phyloP scores from a whole-genome alignment of 2,888 invertebrate species.

The Crematogaster levior region DNA sequence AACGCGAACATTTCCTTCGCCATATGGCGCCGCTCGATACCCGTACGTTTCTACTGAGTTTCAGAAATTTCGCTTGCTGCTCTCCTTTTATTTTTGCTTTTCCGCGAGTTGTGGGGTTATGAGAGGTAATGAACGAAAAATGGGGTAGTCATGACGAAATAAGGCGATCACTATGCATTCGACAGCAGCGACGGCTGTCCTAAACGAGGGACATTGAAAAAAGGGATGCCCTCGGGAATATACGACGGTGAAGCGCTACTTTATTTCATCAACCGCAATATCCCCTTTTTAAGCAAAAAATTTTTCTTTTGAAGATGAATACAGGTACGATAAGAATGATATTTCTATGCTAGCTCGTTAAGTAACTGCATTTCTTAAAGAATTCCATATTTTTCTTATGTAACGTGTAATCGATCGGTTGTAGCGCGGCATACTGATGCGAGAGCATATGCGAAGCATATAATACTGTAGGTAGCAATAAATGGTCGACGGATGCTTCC shows the following conservation, averaged over 20 bases:
- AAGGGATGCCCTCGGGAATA: constrained; percentile 16
- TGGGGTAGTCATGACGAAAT: constrained; percentile 67
- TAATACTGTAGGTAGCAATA: constrained; percentile 64
- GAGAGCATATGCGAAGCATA: neutral
- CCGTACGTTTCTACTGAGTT: constrained; percentile 22
- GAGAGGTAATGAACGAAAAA: constrained; percentile 59
- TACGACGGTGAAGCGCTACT: neutral
- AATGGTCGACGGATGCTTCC: constrained; percentile 59
- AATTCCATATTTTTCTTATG: constrained; percentile 1
- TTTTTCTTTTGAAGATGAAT: neutral
- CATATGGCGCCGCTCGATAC: constrained; percentile 53
- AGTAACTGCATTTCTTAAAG: neutral
- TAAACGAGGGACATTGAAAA: constrained; percentile 41
- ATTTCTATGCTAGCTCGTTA: neutral
- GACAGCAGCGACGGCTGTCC: constrained; percentile 61
- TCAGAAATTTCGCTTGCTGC: constrained; percentile 20
- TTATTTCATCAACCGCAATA: too few species aligned
- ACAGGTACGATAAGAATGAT: neutral
- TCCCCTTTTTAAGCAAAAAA: too few species aligned
- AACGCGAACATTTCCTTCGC: constrained; percentile 23
- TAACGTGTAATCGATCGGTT: constrained; percentile 24
- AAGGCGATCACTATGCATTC: constrained; percentile 81
- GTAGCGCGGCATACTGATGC: constrained; percentile 16
- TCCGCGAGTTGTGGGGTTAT: constrained; percentile 12
- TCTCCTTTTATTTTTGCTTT: constrained; percentile 48